Conservation (phyloP, 2,888 invertebrate genomes). For the Embidobia sp. region DNA sequence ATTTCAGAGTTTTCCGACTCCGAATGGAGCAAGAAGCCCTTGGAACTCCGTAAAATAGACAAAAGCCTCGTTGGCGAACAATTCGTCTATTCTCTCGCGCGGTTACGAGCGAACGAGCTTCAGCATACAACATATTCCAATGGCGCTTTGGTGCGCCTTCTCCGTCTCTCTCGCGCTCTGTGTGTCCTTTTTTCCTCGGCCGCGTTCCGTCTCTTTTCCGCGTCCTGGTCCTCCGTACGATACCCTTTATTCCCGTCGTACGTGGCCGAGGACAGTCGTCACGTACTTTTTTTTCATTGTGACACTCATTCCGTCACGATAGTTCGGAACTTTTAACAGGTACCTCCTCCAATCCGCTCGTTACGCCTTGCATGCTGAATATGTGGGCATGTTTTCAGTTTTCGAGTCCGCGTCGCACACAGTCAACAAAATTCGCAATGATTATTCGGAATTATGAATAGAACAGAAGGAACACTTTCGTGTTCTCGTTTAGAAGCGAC, state of each 20-base stretch:
- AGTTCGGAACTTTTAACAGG: conserved; percentile 77
- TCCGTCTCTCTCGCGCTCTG: conserved; percentile 41
- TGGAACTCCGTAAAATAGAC: conserved; percentile 80
- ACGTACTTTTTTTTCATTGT: conserved; percentile 70
- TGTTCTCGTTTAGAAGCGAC: too few species aligned
- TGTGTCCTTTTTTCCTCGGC: conserved; percentile 53
- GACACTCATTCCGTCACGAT: conserved; percentile 71
- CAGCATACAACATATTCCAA: conserved; percentile 76
- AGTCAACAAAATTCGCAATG: too few species aligned
- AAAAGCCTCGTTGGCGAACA: conserved; percentile 78
- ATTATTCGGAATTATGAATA: too few species aligned
- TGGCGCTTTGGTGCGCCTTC: conserved; percentile 64
- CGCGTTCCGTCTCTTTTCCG: too few species aligned
- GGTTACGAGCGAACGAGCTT: conserved; percentile 78
- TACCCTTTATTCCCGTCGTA: conserved; percentile 43
- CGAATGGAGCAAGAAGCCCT: conserved; percentile 76
- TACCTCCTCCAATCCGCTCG: conserved; percentile 53
- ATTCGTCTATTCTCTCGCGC: conserved; percentile 79
- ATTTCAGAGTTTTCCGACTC: conserved; percentile 78
- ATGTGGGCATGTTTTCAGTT: conserved; percentile 25
- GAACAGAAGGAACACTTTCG: too few species aligned
- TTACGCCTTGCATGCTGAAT: conserved; percentile 23
- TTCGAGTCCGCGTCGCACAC: too few species aligned
- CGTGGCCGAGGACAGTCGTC: conserved; percentile 66
- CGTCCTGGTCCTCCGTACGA: too few species aligned